Base-by-base conservation (phyloP, 2,113 vertebrate genomes). In the Entelurus aequoreus region DNA sequence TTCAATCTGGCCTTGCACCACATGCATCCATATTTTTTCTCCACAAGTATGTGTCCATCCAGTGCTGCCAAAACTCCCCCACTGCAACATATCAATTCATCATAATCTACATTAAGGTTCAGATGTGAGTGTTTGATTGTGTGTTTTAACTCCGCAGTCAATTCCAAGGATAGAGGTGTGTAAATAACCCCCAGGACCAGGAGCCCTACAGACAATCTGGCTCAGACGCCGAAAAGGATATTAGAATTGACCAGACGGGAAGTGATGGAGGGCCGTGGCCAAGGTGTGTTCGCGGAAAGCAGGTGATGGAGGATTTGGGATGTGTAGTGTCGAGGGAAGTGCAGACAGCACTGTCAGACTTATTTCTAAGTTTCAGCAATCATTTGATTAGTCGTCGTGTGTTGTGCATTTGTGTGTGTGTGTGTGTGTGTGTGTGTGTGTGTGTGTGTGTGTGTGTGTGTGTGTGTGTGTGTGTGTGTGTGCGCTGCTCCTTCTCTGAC, bases 401-500 rank as follows among this genome's bases (percentile, higher is more conserved):
- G 47, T 35, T 68, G 51, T 48, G 63, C n/a, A 28, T 28, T 28
- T 11, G 44, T 52, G 53, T 63, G 42, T 61, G 48, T 63, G 74
- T 65, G 70, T 69, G 61, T 62, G 71, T 3, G 50, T 28, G 28
- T 28, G 28, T 28, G 28, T 28, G 3, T 28, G 28, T 67, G 66
- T 66, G 60, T 68, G 54, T 66, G 35, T 48, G 49, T 60, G 37
- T 35, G 38, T 28, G 19, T 19, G 19, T 19, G 19, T 19, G 19
- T 19, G 19, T 19, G 19, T 19, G 19, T 19, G 19, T 19, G 19
- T 63, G 40, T 61, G 48, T 63, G 74, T 65, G 70, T 69, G 61
- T 62, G 71, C 2, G 50, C 50, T 87, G 79, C 80, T 80, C 85
- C 76, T 51, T 83, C 66, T 71, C 73, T 87, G 86, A 87, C 84